Evolutionary conservation across 1,140 invertebrate genomes (phyloP), one percentile per base, ranked within the genome.

Genomic region (Campodea augens): DNA sequence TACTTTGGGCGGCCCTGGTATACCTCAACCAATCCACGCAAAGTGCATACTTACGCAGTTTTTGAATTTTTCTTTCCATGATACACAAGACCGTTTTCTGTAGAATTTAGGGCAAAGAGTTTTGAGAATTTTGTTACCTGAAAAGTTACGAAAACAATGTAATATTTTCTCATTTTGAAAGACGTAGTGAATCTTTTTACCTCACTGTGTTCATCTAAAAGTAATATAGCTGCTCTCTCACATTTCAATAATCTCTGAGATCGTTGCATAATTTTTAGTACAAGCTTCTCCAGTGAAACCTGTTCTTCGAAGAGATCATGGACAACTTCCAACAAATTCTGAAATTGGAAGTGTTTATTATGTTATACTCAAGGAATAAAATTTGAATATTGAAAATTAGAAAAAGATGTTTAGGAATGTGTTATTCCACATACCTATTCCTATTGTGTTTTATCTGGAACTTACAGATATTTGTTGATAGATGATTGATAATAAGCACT

Each of bases 231-330:
- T 5, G 66, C 65, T 13, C 61, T 49, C 49, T 69, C 64, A 44
- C 66, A 68, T 52, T 66, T 65, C 21, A 69, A 54, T 5, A 69
- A 57, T 22, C 57, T 48, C 47, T 68, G 66, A 20, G 67, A 65
- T 44, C 64, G 41, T 46, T 68, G 64, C 62, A 69, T 67, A 21
- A 64, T 67, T 51, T 67, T 67, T 46, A 65, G 52, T 5, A 68
- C 59, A 4, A 69, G 63, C 52, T 63, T 60, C 48, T 68, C 66
- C 44, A 69, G 46, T 0, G 65, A 67, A 2, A 64, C 68, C 49
- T 69, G 67, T 50, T 69, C 64, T 54, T 69, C 66, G 46, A 69
- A 69, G 12, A 69, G 47, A 52, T 68, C 66, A 50, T 69, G 67
- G 5, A 68, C 64, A 27, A 67, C 64, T 57, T 69, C 67, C 44